Evolutionary conservation across 2,888 invertebrate genomes (phyloP).

Genomic region (Tribolium freemani): DNA sequence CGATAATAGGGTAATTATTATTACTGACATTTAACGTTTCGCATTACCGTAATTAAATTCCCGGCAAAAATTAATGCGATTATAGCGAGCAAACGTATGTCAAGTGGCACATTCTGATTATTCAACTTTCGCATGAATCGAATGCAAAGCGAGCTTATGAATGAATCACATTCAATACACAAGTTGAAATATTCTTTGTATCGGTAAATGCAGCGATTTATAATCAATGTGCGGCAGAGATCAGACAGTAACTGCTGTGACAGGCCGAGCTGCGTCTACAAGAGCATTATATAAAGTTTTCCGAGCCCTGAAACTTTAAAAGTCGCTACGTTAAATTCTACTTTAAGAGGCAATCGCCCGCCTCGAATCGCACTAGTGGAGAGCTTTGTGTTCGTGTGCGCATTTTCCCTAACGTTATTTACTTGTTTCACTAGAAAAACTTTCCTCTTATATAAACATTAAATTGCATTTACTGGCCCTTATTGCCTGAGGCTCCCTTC

Average conservation of each 20-base stretch:
- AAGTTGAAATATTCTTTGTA: slow-evolving; percentile 20
- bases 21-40: slow-evolving; percentile 22
- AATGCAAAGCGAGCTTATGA: background rate
- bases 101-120: background rate
- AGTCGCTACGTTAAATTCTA: slow-evolving; percentile 64
- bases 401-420: slow-evolving; percentile 57
- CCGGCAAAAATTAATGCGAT: slow-evolving; percentile 12
- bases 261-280: slow-evolving; percentile 38
- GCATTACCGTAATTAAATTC: slow-evolving; percentile 27
- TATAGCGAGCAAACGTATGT: background rate
- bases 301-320: slow-evolving; percentile 55
- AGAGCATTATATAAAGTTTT: slow-evolving; percentile 56
- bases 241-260: slow-evolving; percentile 41
- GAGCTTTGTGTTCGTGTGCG: slow-evolving; percentile 54
- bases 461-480: slow-evolving; percentile 49
- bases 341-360: slow-evolving; percentile 64
- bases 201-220: slow-evolving; percentile 42
- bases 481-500: background rate
- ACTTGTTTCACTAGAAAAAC: slow-evolving; percentile 55
- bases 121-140: background rate
- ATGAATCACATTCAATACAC: background rate
- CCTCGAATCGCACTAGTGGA: slow-evolving; percentile 49
- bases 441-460: slow-evolving; percentile 51
- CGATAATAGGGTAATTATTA: slow-evolving; percentile 15
- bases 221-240: slow-evolving; percentile 40